Evolutionary conservation across 1,140 invertebrate species (phyloP), one percentile per base, ranked within the genome.

Genomic region (Pararge aegeria): DNA sequence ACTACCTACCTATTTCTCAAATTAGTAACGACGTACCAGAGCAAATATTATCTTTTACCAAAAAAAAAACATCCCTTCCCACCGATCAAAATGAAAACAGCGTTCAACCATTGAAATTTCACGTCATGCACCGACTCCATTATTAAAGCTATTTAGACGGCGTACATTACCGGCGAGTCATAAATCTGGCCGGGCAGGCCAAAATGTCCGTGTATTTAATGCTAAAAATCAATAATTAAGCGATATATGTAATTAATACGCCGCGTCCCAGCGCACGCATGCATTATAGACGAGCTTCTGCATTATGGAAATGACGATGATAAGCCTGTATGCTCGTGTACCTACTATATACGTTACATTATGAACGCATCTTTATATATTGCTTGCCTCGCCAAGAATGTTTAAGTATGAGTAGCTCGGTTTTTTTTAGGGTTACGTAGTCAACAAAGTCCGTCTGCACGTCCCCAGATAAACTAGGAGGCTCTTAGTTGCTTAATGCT

Each of bases 141-240:
- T 51, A 24, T 65, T 49, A 56, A 64, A 62, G 60, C 58, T 64
- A 69, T 75, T 71, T 74, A 71, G 64, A 62, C 52, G 61, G 42
- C 56, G 61, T 71, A 71, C 63, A 72, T 75, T 65, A 66, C 58
- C 40, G 42, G 42, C 49, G 56, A 58, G 58, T 58, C 70, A 76
- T 81, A 79, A 81, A 80, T 75, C 75, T 66, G 70, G 61, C 68
- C 64, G 50, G 62, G 53, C 55, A 65, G 52, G 64, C 73, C 75
- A 78, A 78, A 80, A 78, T 74, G 68, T 60, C 66, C 64, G 64
- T 70, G 66, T 73, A 70, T 85, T 81, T 82, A 82, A 84, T 81
- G 71, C 75, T 80, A 80, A 83, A 85, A 83, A 85, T 83, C 80
- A 83, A 85, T 83, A 85, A 85, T 85, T 83, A 85, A 85, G 64